A percentile compares a stretch with the other conserved stretches of the same genome.
Evolutionary conservation across 2,113 vertebrate genomes (phyloP).

Genomic region (Dromaius novaehollandiae): DNA sequence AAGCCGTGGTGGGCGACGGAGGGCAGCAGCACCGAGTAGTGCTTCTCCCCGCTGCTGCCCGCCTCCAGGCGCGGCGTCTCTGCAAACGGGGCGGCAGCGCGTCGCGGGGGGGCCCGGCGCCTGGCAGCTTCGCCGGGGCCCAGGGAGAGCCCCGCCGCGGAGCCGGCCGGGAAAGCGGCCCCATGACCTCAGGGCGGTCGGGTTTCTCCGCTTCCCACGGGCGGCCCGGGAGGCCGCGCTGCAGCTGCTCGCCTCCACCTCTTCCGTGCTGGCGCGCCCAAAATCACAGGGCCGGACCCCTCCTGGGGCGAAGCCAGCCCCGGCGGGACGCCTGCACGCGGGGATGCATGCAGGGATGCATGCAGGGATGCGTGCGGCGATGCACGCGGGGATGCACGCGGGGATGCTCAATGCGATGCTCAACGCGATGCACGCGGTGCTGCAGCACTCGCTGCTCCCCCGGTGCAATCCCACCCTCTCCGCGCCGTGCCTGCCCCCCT

Average conservation of each 20-base stretch:
- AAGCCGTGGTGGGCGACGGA: slow-evolving; percentile 89
- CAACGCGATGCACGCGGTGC: no score
- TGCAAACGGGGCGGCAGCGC: slow-evolving; percentile 24
- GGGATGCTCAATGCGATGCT: no score
- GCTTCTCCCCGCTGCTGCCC: slow-evolving; percentile 64
- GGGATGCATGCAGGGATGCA: no score
- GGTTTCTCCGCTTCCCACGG: neutral
- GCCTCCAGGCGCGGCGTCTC: slow-evolving; percentile 83
- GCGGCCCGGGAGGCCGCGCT: rapidly evolving
- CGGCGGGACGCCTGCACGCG: no score
- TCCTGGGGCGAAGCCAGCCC: neutral
- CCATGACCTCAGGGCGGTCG: neutral
- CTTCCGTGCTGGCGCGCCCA: neutral
- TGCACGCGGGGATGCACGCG: no score
- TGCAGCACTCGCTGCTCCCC: no score
- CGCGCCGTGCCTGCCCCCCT: no score
- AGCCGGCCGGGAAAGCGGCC: no score
- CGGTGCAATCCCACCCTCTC: neutral
- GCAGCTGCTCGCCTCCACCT: neutral
- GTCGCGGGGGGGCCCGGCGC: no score
- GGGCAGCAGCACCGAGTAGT: slow-evolving; percentile 78
- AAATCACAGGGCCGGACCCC: neutral
- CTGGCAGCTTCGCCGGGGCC: no score
- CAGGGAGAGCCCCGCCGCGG: no score
- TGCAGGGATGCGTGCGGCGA: no score